A percentile compares a stretch with the other conserved stretches of the same genome.
These are phyloP conservation scores for Chrysaora quinquecirrha DNA, from an alignment of 30 jellyfish, hydroid and myxozoan genomes.

Conservation along the genomic window DNA sequence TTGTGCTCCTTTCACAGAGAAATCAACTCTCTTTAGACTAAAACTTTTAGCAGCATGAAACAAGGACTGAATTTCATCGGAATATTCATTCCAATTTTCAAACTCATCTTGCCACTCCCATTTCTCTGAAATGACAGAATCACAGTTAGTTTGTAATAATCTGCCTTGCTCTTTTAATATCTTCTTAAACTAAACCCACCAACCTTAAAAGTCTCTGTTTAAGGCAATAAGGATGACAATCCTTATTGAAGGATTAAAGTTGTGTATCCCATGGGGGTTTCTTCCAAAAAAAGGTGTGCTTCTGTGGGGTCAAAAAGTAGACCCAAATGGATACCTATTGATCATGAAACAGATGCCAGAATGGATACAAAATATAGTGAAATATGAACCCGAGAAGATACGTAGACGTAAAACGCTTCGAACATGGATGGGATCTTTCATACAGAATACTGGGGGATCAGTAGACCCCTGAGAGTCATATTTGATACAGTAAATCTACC, in stretches of 20 bases:
- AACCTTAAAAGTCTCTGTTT: background rate
- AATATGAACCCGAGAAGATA: no score
- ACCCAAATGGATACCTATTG: no score
- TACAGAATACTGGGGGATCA: no score
- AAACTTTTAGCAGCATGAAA: constrained; percentile 62
- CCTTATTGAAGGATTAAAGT: background rate
- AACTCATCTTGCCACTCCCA: constrained; percentile 78
- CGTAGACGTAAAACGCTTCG: no score
- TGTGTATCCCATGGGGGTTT: background rate
- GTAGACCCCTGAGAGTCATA: no score
- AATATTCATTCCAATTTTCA: constrained; percentile 59
- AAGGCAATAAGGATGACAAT: background rate
- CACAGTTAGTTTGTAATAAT: background rate
- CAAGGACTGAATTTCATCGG: constrained; percentile 52
- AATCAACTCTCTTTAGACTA: constrained; percentile 52
- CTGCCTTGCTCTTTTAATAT: no score
- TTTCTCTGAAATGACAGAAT: constrained; percentile 1
- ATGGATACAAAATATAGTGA: no score
- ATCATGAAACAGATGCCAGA: no score
- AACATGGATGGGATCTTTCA: no score
- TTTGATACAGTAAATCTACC: no score
- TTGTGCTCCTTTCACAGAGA: constrained; percentile 25
- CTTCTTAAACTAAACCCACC: background rate
- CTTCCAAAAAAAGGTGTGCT: background rate
- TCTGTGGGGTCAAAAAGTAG: no score